These are phyloP conservation scores for Palythoa heliodiscus DNA, from an alignment of 92 coral and sea anemone species.

Conservation along the genomic window DNA sequence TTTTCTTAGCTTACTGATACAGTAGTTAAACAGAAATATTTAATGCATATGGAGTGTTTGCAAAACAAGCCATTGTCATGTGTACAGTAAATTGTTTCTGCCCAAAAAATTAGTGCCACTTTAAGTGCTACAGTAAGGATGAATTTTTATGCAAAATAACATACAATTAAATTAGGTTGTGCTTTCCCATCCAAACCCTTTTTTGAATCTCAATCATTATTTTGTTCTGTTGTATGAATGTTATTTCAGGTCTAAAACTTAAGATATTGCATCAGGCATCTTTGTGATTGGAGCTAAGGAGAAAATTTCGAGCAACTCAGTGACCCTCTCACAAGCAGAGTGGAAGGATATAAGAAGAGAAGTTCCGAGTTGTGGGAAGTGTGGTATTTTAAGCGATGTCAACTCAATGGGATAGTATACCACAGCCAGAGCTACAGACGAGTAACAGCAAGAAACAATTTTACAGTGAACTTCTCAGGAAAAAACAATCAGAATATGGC, in stretches of 20 bases:
- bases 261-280: conserved; percentile 37
- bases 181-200: conserved; percentile 1
- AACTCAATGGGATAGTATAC: conserved; percentile 41
- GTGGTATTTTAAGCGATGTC: conserved; percentile 50
- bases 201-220: not conserved
- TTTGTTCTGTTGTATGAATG: not conserved
- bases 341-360: conserved; percentile 43
- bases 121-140: no score
- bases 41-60: no score
- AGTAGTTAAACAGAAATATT: no score
- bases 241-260: conserved; percentile 53
- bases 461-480: conserved; percentile 30
- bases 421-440: conserved; percentile 26
- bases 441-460: conserved; percentile 51
- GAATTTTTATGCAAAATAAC: no score
- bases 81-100: no score
- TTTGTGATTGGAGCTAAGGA: conserved; percentile 48
- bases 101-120: no score
- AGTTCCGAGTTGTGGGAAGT: conserved; percentile 48
- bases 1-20: no score
- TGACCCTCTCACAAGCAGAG: conserved; percentile 43
- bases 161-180: not conserved
- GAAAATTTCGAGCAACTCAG: conserved; percentile 21
- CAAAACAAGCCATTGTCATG: no score
- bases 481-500: conserved; percentile 33